Evolutionary conservation across 2,797 vertebrate genomes (phyloP), one percentile per base, ranked within the genome.

Genomic region (Triplophysa bombifrons): DNA sequence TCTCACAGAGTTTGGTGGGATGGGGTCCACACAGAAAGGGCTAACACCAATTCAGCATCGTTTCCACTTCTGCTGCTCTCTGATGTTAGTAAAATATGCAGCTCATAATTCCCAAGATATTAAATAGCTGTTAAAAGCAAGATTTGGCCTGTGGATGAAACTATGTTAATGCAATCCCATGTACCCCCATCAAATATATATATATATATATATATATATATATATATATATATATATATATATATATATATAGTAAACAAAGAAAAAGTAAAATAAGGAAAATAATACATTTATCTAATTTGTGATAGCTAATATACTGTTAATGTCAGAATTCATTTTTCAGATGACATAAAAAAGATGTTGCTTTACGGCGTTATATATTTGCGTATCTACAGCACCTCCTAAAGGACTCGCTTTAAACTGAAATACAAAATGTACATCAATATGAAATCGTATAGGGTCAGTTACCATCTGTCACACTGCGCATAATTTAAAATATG

Each of bases 71-170:
- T 60, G 25, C 55, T 61, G 41, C 13, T 70, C 19, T 61, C 19
- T 61, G 19, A 78, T 74, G 56, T 69, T 74, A 70, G 74, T 68
- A 82, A 74, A 61, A 79, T 55, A 74, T 51, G 17, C 69, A 27
- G 75, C 41, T 66, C 48, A 22, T 75, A 72, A 75, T 70, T 75
- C 58, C 65, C 72, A 78, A 56, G 68, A 63, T 51, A 30, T n/a
- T 53, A 51, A 78, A 44, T 20, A 65, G 69, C 78, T 83, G 63
- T 82, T 78, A 78, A 64, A 82, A 78, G 75, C 76, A 78, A 61
- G 25, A 50, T 81, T 73, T 65, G 60, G 56, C 16, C 75, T 60
- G 17, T 72, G 56, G 30, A 74, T n/a, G 60, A 71, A 78, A 79
- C 75, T 14, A 46, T 12, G 44, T 46, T 46, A 46, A 46, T 46